Base-by-base conservation (phyloP, 1,140 invertebrate genomes). In the Bombus vancouverensis region DNA sequence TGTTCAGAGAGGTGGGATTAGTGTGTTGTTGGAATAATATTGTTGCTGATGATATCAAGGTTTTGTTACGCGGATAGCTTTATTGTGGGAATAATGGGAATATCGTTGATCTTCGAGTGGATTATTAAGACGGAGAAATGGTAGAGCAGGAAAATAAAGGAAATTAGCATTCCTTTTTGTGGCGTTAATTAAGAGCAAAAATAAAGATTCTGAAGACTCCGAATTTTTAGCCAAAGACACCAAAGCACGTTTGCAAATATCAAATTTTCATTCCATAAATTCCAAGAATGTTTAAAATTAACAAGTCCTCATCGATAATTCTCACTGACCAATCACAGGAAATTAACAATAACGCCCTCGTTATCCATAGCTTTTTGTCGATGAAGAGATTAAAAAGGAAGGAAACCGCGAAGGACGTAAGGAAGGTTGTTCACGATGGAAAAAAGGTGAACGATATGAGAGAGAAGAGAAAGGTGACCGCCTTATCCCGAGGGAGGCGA, bases 401-500 rank as follows among this genome's bases (percentile, higher is more conserved):
- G 70, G 66, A 85, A 71, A 68, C 68, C 42, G 80, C 42, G 28
- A 68, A 81, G 65, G 59, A 74, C 66, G 68, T 18, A 39, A 42
- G 57, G 74, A 53, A 75, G 53, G 34, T 12, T 13, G 57, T 32
- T n/a, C 71, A 59, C 70, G 42, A 74, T 73, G 53, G 83, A 74
- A 74, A 28, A 65, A 71, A 53, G 71, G 65, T 32, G 22, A 71
- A 73, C 44, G 37, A 75, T 10, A 32, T 37, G 25, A 57, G 22
- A 13, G 25, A 42, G 28, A 18, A 82, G 85, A 76, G 75, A 71
- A 42, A 75, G 68, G 85, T 75, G 89, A 79, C 79, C 88, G 85
- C 89, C 92, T 95, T 95, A 94, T 95, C 94, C 94, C 92, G 83
- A 85, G 93, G 92, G 92, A 94, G 93, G 82, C 86, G 89, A 72